Evolutionary conservation across 2,113 vertebrate species (phyloP), one percentile per base, ranked within the genome.

Genomic region (Promerops cafer): DNA sequence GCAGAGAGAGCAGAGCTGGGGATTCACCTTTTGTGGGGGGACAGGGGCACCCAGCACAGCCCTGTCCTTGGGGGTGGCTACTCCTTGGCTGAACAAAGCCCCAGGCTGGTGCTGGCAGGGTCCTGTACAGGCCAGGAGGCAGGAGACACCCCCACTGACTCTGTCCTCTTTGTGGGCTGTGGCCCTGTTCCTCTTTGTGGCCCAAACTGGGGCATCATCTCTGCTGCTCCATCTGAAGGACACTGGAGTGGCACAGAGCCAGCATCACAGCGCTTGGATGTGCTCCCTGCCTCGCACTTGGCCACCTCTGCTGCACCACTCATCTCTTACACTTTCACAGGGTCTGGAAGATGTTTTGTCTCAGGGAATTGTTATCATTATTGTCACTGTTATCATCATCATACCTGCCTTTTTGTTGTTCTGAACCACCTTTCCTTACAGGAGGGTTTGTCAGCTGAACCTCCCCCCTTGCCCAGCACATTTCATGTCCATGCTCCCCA

Each of bases 211-310:
- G 19, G 4, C 26, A 11, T 1, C 14, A 59, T 28, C 39, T 64
- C 69, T 68, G 63, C 45, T 4, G 2, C 37, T 45, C 44, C 28
- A 0, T 7, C 11, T 1, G 11, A 19, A 68, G 27, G n/a, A 11
- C 2, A 0, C 28, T 1, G 6, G 45, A 12, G 40, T 23, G 45
- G 45, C 0, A 8, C 1, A 3, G 40, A 52, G 27, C 35, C 30
- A 13, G 27, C 13, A 1, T 2, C 16, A 7, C 70, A 50, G 14
- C 35, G 68, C 87, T 61, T 1, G 3, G 63, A 11, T n/a, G 11
- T 3, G 6, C 56, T 31, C 31, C 37, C 16, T 9, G 1, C 47
- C 18, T 9, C 9, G 24, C 3, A 2, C 21, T 15, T 47, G 57
- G 18, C 42, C 49, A 11, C 7, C 39, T 49, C 42, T 69, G 83